phyloP scores from a whole-genome alignment of 2,113 vertebrate species.

The Mionectes macconnelli region DNA sequence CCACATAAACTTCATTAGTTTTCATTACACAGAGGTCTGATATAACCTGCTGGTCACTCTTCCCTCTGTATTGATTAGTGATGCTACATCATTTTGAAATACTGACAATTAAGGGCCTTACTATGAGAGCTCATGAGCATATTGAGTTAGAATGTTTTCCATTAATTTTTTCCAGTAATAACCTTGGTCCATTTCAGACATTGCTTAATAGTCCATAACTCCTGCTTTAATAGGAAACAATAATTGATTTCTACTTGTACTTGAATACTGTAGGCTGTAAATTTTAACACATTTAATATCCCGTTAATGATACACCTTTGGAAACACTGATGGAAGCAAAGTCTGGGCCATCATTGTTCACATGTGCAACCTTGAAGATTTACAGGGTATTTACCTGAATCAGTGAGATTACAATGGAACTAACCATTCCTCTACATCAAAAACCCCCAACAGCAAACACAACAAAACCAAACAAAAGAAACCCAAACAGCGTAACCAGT shows the following conservation, averaged over 20 bases:
- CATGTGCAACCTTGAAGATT: background rate
- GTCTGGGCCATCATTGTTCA: background rate
- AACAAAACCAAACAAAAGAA: background rate
- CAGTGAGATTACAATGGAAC: background rate
- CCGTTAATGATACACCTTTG: background rate
- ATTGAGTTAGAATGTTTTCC: conserved; percentile 31
- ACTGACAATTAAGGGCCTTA: background rate
- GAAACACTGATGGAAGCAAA: background rate
- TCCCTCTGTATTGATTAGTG: conserved; percentile 48
- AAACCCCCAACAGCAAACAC: background rate
- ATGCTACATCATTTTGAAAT: conserved; percentile 51
- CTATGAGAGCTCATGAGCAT: background rate
- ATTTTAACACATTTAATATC: conserved; percentile 20
- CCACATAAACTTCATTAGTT: conserved; percentile 26
- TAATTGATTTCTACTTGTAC: conserved; percentile 56
- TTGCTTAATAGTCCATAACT: conserved; percentile 59
- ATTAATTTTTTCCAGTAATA: conserved; percentile 50
- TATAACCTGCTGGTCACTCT: conserved; percentile 16
- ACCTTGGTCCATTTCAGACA: conserved; percentile 11
- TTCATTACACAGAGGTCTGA: conserved; percentile 7
- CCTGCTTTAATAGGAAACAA: conserved; percentile 34
- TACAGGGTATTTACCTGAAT: background rate
- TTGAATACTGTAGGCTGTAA: background rate
- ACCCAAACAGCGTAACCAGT: background rate
- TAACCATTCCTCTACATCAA: background rate